Evolutionary conservation across 2,888 invertebrate genomes (phyloP).

Genomic region (Notodonta dromedarius): DNA sequence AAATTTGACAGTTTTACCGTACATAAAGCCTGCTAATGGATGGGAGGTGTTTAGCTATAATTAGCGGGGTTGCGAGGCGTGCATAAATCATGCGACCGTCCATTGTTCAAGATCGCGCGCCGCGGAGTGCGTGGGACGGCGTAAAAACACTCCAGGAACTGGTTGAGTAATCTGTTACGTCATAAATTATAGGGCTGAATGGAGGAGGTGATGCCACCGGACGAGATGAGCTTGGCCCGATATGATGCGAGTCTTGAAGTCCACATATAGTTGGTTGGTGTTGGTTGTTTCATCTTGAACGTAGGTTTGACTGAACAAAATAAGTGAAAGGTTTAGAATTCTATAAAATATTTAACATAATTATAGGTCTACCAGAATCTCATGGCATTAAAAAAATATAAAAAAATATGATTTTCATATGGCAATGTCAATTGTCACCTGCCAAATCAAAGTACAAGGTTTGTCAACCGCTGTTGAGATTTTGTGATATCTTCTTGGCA

Average conservation of each 20-base stretch:
- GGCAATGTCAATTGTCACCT: no score
- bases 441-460: no score
- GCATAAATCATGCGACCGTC: constrained; percentile 54
- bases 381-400: no score
- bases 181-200: constrained; percentile 1
- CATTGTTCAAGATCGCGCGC: constrained; percentile 40
- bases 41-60: constrained; percentile 60
- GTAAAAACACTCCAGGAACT: constrained; percentile 6
- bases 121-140: constrained; percentile 2
- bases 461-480: no score
- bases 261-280: not conserved
- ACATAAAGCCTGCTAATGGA: constrained; percentile 53
- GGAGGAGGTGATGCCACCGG: not conserved
- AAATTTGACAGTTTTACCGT: constrained; percentile 51
- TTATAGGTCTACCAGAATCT: no score
- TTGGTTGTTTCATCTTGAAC: not conserved
- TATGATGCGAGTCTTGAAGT: not conserved
- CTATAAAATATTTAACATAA: no score
- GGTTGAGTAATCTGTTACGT: not conserved
- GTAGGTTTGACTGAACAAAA: no score
- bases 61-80: constrained; percentile 49
- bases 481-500: no score
- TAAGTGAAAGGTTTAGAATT: no score
- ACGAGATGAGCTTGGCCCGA: no score
- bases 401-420: no score